phyloP scores from a whole-genome alignment of 2,113 vertebrate species.

The Pantherophis guttatus region DNA sequence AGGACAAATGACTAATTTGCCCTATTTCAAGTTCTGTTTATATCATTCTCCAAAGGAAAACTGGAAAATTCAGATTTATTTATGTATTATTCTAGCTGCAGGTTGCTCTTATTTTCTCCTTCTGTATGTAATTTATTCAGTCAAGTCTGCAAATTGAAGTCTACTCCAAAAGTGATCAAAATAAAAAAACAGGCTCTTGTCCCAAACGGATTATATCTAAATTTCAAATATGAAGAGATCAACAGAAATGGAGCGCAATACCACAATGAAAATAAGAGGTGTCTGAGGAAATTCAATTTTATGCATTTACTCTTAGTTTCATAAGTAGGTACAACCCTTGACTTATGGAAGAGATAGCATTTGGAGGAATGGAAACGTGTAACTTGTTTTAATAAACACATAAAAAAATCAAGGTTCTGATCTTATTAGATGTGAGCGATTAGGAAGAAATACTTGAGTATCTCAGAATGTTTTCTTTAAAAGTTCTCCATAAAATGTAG shows the following conservation, averaged over 20 bases:
- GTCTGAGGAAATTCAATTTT: neutral
- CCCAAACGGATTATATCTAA: neutral
- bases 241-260: neutral
- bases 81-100: neutral
- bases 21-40: neutral
- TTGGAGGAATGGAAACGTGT: neutral
- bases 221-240: neutral
- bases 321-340: neutral
- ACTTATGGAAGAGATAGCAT: neutral
- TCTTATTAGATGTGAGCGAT: neutral
- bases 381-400: neutral
- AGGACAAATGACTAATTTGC: neutral
- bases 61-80: neutral
- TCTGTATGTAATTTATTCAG: neutral
- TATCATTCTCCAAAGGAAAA: neutral
- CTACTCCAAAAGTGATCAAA: neutral
- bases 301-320: neutral
- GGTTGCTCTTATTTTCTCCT: neutral
- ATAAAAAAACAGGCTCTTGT: neutral
- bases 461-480: neutral
- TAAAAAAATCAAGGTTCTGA: neutral
- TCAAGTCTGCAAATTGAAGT: neutral
- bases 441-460: neutral
- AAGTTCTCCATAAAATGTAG: neutral
- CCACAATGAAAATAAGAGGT: neutral